A percentile compares a stretch with the other conserved stretches of the same genome.
Evolutionary conservation across 2,797 vertebrate species (phyloP).

Genomic region (Sciurus vulgaris): DNA sequence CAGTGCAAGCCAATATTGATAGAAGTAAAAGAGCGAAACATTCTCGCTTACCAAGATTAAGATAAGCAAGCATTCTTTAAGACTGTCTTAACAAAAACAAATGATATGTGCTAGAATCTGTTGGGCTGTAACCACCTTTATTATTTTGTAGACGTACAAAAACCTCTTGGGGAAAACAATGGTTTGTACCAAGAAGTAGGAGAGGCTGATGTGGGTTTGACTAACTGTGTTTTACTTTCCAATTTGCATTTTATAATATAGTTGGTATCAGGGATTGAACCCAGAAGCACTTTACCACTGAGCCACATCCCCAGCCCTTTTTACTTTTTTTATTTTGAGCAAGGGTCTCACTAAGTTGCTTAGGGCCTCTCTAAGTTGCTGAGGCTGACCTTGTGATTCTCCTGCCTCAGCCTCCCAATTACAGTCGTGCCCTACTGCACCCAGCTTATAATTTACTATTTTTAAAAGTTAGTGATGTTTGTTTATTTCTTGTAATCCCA

Average conservation of each 20-base stretch:
- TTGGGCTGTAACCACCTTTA: background rate
- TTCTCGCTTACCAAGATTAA: conserved; percentile 49
- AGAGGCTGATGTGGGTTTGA: background rate
- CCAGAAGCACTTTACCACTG: too few species aligned
- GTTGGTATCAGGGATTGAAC: too few species aligned
- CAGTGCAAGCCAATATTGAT: background rate
- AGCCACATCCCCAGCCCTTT: too few species aligned
- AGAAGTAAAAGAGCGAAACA: conserved; percentile 17
- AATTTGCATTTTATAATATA: background rate
- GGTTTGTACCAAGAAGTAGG: background rate
- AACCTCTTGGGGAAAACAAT: background rate
- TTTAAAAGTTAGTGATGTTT: background rate
- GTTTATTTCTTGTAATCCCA: background rate
- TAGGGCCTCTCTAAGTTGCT: too few species aligned
- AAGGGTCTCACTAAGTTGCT: too few species aligned
- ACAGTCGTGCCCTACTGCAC: too few species aligned
- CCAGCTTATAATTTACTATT: background rate
- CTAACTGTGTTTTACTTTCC: background rate
- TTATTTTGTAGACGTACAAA: background rate
- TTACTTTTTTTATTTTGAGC: too few species aligned
- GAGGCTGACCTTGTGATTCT: too few species aligned
- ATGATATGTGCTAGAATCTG: background rate
- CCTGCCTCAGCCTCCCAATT: too few species aligned
- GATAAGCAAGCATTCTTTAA: conserved; percentile 18
- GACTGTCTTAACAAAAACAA: conserved; percentile 20